Evolutionary conservation across 2,113 vertebrate species (phyloP).

Genomic region (Triplophysa siluroides): DNA sequence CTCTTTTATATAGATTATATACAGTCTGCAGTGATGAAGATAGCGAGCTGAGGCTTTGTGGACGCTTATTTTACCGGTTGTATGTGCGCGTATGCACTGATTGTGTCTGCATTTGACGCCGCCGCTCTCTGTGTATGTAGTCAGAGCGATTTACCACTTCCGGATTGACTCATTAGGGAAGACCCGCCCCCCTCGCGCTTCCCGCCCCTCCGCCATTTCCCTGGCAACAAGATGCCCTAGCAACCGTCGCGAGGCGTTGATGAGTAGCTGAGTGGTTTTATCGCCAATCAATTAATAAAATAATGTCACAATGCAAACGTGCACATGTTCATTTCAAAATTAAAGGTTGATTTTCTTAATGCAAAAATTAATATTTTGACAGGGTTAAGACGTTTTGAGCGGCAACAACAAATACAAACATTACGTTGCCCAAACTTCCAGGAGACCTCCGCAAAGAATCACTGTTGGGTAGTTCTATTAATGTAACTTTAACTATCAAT

Average conservation of each 20-base stretch:
- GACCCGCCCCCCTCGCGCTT: constrained; percentile 39
- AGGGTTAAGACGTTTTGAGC: too few relatives aligned
- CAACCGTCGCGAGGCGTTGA: constrained; percentile 51
- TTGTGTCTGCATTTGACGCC: constrained; percentile 50
- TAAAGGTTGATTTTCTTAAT: too few relatives aligned
- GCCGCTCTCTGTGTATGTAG: constrained; percentile 31
- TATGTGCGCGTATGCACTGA: not conserved
- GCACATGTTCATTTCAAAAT: too few relatives aligned
- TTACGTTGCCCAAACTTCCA: too few relatives aligned
- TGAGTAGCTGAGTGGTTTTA: not conserved
- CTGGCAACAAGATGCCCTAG: constrained; percentile 63
- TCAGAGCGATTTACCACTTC: constrained; percentile 63
- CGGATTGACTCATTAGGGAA: constrained; percentile 62
- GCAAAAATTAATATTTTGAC: too few relatives aligned
- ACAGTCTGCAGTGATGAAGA: not conserved
- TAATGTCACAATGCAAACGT: too few relatives aligned
- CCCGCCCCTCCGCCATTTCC: constrained; percentile 51
- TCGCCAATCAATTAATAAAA: not conserved
- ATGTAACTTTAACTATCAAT: too few relatives aligned
- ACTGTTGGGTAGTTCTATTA: too few relatives aligned
- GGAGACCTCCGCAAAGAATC: too few relatives aligned
- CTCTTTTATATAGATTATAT: not conserved
- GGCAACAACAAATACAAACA: too few relatives aligned
- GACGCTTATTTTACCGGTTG: not conserved
- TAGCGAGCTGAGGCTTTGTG: not conserved